Conservation (phyloP, 1,140 invertebrate genomes). For the Protaetia brevitarsis region DNA sequence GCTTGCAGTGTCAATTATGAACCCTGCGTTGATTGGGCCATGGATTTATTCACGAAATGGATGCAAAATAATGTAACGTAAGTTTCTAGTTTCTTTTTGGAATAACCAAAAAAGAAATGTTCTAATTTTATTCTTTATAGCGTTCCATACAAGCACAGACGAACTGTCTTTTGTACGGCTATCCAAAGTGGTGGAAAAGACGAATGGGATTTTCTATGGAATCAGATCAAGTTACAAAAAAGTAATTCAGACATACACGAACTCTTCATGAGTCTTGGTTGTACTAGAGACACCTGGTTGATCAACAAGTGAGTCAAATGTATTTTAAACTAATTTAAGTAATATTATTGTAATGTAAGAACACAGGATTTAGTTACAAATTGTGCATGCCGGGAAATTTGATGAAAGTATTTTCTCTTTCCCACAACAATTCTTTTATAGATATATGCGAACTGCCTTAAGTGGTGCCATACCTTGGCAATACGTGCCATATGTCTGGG, state of each 20-base stretch:
- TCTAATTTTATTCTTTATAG: slow-evolving; percentile 31
- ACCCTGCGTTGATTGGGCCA: slow-evolving; percentile 39
- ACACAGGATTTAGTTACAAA: too few species aligned
- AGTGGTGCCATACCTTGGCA: slow-evolving; percentile 41
- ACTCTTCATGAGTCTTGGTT: slow-evolving; percentile 41
- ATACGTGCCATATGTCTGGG: slow-evolving; percentile 43
- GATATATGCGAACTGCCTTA: slow-evolving; percentile 27
- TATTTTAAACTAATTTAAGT: neutral
- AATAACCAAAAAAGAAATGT: neutral
- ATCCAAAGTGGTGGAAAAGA: slow-evolving; percentile 37
- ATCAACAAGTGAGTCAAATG: slow-evolving; percentile 39
- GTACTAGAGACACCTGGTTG: slow-evolving; percentile 43
- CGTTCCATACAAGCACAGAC: slow-evolving; percentile 37
- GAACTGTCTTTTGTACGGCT: slow-evolving; percentile 39
- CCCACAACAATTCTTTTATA: neutral
- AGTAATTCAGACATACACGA: slow-evolving; percentile 34
- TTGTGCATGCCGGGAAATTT: too few species aligned
- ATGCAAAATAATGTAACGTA: slow-evolving; percentile 42
- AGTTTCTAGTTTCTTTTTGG: slow-evolving; percentile 26
- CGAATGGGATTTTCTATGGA: slow-evolving; percentile 45
- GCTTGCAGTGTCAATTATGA: slow-evolving; percentile 39
- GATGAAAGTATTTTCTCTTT: too few species aligned
- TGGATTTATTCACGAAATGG: slow-evolving; percentile 36
- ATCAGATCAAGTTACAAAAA: slow-evolving; percentile 27
- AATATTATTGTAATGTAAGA: too few species aligned